phyloP scores from a whole-genome alignment of 1,140 invertebrate species.

The Spodoptera frugiperda region DNA sequence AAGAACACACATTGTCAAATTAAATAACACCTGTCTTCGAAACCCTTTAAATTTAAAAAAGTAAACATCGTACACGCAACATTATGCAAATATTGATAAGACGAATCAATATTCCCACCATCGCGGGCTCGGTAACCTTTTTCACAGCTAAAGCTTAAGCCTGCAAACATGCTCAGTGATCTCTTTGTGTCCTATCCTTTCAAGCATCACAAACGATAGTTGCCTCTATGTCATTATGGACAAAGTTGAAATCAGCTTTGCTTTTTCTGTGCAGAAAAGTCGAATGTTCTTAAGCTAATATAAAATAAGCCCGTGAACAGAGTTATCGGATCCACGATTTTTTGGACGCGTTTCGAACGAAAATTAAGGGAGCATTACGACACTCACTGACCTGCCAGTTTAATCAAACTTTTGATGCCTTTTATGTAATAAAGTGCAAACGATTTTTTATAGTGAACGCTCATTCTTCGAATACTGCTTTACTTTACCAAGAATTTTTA shows the following conservation, averaged over 20 bases:
- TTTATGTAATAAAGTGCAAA: slow-evolving; percentile 48
- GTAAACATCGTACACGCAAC: slow-evolving; percentile 51
- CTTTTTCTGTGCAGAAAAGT: slow-evolving; percentile 47
- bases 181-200: slow-evolving; percentile 58
- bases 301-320: slow-evolving; percentile 57
- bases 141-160: slow-evolving; percentile 62
- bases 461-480: slow-evolving; percentile 3
- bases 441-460: slow-evolving; percentile 22
- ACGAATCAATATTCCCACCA: slow-evolving; percentile 67
- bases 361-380: slow-evolving; percentile 63
- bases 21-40: slow-evolving; percentile 16
- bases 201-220: slow-evolving; percentile 19
- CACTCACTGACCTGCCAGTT: slow-evolving; percentile 57
- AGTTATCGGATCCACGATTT: slow-evolving; percentile 71
- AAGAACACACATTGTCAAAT: slow-evolving; percentile 13
- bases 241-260: slow-evolving; percentile 37
- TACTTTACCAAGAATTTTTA: slow-evolving; percentile 17
- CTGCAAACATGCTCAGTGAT: slow-evolving; percentile 60
- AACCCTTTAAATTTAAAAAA: slow-evolving; percentile 18
- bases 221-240: background rate
- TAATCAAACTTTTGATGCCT: slow-evolving; percentile 47
- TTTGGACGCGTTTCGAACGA: slow-evolving; percentile 55
- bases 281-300: slow-evolving; percentile 64
- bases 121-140: slow-evolving; percentile 58
- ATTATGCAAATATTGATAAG: slow-evolving; percentile 64